A percentile compares a stretch with the other conserved stretches of the same genome.
These are phyloP conservation scores for Pollimyrus isidori DNA, from an alignment of 2,113 vertebrate genomes.

Conservation along the genomic window DNA sequence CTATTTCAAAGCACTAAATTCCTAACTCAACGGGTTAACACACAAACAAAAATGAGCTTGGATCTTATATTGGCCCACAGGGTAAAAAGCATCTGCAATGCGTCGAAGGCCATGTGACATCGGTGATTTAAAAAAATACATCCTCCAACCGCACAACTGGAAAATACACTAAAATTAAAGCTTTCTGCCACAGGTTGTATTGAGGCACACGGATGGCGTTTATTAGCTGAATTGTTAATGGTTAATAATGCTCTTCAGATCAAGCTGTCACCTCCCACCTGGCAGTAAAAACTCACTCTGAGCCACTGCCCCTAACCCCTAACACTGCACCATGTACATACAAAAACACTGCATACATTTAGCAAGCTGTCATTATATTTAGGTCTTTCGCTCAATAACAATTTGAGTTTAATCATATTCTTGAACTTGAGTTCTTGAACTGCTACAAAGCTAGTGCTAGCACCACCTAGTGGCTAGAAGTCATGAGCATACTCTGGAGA, in stretches of 20 bases:
- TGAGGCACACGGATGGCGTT: background rate
- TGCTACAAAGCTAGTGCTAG: slow-evolving; percentile 27
- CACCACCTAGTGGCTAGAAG: slow-evolving; percentile 29
- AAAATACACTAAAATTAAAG: background rate
- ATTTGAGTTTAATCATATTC: background rate
- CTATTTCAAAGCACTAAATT: background rate
- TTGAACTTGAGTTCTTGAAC: background rate
- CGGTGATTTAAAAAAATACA: background rate
- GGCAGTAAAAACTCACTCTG: background rate
- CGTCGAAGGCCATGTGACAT: background rate
- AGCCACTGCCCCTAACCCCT: background rate
- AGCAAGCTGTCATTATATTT: background rate
- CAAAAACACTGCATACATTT: background rate
- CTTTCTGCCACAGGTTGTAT: background rate
- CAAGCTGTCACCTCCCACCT: background rate
- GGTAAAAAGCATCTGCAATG: background rate
- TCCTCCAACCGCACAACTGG: background rate
- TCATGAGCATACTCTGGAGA: slow-evolving; percentile 18
- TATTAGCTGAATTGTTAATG: background rate
- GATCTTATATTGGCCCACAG: background rate
- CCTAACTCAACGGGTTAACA: background rate
- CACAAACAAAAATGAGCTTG: background rate
- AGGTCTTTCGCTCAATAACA: background rate
- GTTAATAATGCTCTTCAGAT: background rate
- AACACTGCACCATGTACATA: background rate